Evolutionary conservation across 2,888 invertebrate genomes (phyloP).

Genomic region (Athalia rosae): DNA sequence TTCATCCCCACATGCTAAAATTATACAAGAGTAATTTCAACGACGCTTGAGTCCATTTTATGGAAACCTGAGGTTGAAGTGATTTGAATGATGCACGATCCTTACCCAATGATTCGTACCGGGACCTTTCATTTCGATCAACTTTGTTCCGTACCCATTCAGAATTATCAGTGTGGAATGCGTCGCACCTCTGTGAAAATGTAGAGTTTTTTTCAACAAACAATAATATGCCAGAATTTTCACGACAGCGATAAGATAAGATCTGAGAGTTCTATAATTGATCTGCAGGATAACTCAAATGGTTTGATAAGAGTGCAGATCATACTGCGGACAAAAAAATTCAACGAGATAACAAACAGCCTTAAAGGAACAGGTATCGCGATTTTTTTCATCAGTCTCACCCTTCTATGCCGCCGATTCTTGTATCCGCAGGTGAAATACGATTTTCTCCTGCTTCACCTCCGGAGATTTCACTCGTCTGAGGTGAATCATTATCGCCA

Average conservation of each 20-base stretch:
- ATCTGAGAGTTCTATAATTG: too few species aligned
- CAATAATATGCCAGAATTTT: neutral
- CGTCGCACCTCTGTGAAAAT: constrained; percentile 85
- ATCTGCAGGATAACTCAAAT: neutral
- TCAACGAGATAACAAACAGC: too few species aligned
- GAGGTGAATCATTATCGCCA: constrained; percentile 13
- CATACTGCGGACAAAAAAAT: too few species aligned
- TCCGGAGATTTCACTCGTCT: constrained; percentile 35
- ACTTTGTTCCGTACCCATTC: constrained; percentile 81
- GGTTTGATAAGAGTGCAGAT: neutral
- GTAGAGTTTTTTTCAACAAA: constrained; percentile 23
- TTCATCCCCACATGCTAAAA: constrained; percentile 82
- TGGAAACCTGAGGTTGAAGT: neutral
- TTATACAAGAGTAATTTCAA: constrained; percentile 24
- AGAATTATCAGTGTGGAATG: constrained; percentile 87
- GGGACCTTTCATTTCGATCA: constrained; percentile 81
- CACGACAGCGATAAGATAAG: constrained; percentile 10
- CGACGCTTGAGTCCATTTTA: neutral
- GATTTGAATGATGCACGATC: too few species aligned
- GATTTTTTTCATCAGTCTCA: constrained; percentile 53
- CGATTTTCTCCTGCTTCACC: constrained; percentile 12
- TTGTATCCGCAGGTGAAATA: constrained; percentile 56
- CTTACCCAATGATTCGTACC: constrained; percentile 88
- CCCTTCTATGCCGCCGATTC: constrained; percentile 71
- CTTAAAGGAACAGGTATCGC: too few species aligned